These are phyloP conservation scores for Drymonia ruficornis DNA, from an alignment of 2,888 invertebrate species.

Conservation along the genomic window DNA sequence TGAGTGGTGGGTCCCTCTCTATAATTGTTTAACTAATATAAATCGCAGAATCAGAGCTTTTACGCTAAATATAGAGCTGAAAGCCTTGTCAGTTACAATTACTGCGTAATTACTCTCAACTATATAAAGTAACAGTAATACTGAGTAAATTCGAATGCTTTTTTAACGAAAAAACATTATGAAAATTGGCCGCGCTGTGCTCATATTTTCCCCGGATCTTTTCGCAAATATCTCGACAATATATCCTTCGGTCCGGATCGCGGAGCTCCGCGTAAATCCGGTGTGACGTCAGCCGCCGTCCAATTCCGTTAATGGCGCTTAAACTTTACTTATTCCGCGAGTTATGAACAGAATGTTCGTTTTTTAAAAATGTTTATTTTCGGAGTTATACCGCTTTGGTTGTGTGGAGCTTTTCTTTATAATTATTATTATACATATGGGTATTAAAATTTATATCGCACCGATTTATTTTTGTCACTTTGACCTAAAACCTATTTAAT, in stretches of 20 bases:
- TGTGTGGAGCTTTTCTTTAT: conserved; percentile 2
- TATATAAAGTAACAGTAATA: too few species aligned
- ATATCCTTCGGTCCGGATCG: conserved; percentile 36
- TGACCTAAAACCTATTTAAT: too few species aligned
- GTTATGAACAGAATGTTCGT: conserved; percentile 50
- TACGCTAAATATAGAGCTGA: too few species aligned
- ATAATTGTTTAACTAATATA: too few species aligned
- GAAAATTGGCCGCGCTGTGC: conserved; percentile 33
- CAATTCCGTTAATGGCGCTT: conserved; percentile 76
- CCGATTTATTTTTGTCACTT: too few species aligned
- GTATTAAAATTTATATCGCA: neutral
- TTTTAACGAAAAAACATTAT: conserved; percentile 27
- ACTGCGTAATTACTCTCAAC: too few species aligned
- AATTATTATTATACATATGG: neutral
- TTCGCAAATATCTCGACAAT: conserved; percentile 30
- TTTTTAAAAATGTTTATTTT: conserved; percentile 39
- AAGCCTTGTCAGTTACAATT: too few species aligned
- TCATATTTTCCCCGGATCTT: conserved; percentile 38
- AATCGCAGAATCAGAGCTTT: too few species aligned
- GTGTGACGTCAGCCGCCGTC: conserved; percentile 60
- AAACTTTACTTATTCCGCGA: conserved; percentile 64
- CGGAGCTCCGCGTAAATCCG: conserved; percentile 53
- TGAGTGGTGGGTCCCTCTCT: too few species aligned
- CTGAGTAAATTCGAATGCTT: too few species aligned
- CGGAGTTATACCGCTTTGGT: conserved; percentile 25